Conservation (phyloP, 2,113 vertebrate genomes). For the Hiodon alosoides region DNA sequence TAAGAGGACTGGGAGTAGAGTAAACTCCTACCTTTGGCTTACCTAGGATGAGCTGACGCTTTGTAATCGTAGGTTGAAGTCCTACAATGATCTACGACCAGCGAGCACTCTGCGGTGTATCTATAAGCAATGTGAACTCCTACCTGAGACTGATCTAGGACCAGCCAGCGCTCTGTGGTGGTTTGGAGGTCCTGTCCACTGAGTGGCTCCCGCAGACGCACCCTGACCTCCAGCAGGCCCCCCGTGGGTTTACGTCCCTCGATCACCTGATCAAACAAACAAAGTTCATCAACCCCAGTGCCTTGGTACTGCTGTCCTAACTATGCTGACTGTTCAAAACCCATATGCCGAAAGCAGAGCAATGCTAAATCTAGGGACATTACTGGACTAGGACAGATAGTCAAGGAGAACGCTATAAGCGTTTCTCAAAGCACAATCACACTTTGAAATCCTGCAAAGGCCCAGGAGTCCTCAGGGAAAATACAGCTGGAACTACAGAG, state of each 20-base stretch:
- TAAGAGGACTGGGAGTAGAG: no score
- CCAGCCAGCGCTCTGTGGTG: constrained; percentile 84
- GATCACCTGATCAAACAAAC: constrained; percentile 69
- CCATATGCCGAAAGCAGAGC: no score
- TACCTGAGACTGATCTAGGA: constrained; percentile 70
- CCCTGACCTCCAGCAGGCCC: constrained; percentile 84
- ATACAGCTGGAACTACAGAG: no score
- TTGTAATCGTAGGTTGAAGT: no score
- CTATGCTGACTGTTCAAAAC: no score
- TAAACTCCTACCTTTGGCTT: not conserved
- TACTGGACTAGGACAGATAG: not conserved
- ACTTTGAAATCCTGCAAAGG: no score
- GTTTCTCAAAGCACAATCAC: no score
- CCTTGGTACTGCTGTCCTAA: no score
- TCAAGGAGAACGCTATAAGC: no score
- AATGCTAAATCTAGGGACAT: no score
- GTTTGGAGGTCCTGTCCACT: constrained; percentile 82
- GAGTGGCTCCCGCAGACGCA: constrained; percentile 86
- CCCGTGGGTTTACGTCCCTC: constrained; percentile 89
- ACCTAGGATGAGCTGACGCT: no score
- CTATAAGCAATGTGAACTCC: not conserved
- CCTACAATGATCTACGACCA: not conserved
- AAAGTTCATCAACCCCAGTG: not conserved
- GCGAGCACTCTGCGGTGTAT: not conserved
- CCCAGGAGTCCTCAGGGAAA: no score